phyloP scores from a whole-genome alignment of 2,113 vertebrate genomes.

The Sprattus sprattus region DNA sequence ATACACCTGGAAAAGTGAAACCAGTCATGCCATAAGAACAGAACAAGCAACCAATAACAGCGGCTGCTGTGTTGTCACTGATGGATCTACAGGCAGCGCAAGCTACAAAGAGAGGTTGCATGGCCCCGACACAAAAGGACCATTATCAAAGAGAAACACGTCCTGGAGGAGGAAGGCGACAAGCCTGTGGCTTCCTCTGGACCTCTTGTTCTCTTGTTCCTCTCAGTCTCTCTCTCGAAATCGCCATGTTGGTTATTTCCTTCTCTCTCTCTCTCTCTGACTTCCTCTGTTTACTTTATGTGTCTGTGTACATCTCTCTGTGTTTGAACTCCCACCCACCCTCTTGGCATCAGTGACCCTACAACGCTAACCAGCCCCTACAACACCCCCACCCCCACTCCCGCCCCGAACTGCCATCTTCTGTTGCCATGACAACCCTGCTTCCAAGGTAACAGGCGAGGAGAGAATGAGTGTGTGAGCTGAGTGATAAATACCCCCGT shows the following conservation, averaged over 20 bases:
- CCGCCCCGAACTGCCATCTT: conserved; percentile 61
- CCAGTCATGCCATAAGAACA: too few species aligned
- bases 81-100: neutral
- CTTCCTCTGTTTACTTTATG: neutral
- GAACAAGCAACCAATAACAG: neutral
- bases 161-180: neutral
- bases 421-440: conserved; percentile 74
- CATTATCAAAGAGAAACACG: neutral
- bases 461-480: conserved; percentile 68
- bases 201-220: neutral
- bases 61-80: neutral
- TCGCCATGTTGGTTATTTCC: neutral
- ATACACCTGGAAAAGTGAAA: too few species aligned
- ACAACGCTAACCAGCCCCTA: conserved; percentile 30
- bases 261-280: neutral
- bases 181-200: neutral
- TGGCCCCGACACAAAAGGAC: neutral
- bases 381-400: conserved; percentile 25
- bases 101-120: neutral
- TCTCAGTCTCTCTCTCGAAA: neutral
- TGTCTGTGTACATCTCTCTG: conserved; percentile 18
- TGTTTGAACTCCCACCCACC: neutral
- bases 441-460: conserved; percentile 76
- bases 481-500: conserved; percentile 71
- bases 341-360: conserved; percentile 49